Conservation (phyloP, 2,797 vertebrate genomes). For the Novumbra hubbsi region DNA sequence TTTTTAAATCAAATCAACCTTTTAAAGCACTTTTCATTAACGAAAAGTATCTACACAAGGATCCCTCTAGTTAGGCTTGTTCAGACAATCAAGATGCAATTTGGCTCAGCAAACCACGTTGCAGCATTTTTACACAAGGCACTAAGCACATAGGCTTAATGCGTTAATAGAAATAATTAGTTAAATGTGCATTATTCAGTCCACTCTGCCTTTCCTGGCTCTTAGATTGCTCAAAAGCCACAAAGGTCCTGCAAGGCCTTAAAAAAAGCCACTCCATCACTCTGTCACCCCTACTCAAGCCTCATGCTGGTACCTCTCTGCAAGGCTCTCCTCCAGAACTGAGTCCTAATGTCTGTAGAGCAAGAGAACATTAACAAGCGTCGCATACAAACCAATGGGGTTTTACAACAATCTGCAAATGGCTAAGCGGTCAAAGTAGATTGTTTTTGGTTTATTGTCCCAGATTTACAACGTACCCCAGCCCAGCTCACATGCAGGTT, state of each 20-base stretch:
- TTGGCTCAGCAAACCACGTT: not conserved
- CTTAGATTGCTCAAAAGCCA: not conserved
- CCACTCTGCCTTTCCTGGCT: not conserved
- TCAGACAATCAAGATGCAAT: not conserved
- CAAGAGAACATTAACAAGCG: slow-evolving; percentile 34
- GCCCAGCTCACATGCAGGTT: slow-evolving; percentile 40
- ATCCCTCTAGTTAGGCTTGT: not conserved
- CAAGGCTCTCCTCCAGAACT: slow-evolving; percentile 78
- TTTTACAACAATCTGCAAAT: not conserved
- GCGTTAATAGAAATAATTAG: not conserved
- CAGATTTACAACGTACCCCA: not conserved
- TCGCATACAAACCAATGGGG: not conserved
- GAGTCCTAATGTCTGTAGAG: slow-evolving; percentile 78
- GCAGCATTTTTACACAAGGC: not conserved
- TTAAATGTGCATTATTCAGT: not conserved
- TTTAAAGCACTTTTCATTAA: no score
- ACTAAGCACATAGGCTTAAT: not conserved
- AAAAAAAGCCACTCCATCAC: not conserved
- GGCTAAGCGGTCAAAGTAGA: no score
- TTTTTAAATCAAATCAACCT: not conserved
- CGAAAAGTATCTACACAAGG: not conserved
- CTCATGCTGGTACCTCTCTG: slow-evolving; percentile 78
- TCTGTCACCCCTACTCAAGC: not conserved
- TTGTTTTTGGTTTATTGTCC: no score
- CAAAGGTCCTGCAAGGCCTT: not conserved